Conservation (phyloP, 2,888 invertebrate species). For the Apamea monoglypha region DNA sequence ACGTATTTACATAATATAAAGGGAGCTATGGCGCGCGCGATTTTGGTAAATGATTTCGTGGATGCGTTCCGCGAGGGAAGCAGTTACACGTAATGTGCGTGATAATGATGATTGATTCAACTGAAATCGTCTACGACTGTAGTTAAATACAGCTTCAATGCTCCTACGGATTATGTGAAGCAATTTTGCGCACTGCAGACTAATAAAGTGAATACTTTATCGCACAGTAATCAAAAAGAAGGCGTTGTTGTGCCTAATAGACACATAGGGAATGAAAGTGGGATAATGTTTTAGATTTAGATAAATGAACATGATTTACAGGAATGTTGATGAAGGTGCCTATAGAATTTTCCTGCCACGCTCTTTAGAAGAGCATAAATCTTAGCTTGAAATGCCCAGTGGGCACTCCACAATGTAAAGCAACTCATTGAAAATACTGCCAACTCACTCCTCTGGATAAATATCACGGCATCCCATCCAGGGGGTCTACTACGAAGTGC, state of each 20-base stretch:
- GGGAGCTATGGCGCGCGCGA: slow-evolving; percentile 15
- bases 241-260: slow-evolving; percentile 13
- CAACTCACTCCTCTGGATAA: neutral
- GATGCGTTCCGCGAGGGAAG: slow-evolving; percentile 33
- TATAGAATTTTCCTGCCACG: too few species aligned
- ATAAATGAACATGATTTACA: neutral
- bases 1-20: slow-evolving; percentile 16
- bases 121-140: slow-evolving; percentile 36
- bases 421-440: slow-evolving; percentile 23
- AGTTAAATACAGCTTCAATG: slow-evolving; percentile 48
- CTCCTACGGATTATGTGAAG: slow-evolving; percentile 62
- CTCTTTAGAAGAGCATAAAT: neutral
- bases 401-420: slow-evolving; percentile 28
- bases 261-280: neutral
- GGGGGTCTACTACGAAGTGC: too few species aligned
- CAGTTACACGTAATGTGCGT: slow-evolving; percentile 54
- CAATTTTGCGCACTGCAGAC: slow-evolving; percentile 64
- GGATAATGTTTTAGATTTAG: slow-evolving; percentile 1
- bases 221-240: slow-evolving; percentile 17
- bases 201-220: slow-evolving; percentile 67
- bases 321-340: neutral
- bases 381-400: neutral
- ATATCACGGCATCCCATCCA: slow-evolving; percentile 6
- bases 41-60: slow-evolving; percentile 42
- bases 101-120: slow-evolving; percentile 64